Percentiles rank a stretch among this genome's conserved stretches.
Evolutionary conservation across 1,140 invertebrate genomes (phyloP).

Genomic region (Trichoplusia ni): DNA sequence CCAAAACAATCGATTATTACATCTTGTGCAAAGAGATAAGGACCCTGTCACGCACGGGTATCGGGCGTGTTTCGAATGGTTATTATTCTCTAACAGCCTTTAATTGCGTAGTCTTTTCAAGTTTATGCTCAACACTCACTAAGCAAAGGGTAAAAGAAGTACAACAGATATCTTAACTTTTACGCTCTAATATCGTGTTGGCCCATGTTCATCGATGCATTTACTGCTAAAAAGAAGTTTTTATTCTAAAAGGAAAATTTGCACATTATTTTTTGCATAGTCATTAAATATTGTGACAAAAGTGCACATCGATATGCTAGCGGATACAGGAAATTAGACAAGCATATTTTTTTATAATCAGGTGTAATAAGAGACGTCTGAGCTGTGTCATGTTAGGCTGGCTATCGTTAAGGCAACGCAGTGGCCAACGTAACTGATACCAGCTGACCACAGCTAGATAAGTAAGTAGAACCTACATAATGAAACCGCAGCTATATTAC

Average conservation of each 20-base stretch:
- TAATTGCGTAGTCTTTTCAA: slow-evolving; percentile 11
- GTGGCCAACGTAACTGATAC: slow-evolving; percentile 22
- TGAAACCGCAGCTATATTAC: slow-evolving; percentile 7
- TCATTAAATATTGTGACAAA: not conserved
- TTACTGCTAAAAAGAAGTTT: no score
- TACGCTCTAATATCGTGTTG: no score
- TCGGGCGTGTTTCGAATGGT: slow-evolving; percentile 24
- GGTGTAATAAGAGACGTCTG: slow-evolving; percentile 14
- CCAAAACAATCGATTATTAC: slow-evolving; percentile 41
- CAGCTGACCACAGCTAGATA: slow-evolving; percentile 28
- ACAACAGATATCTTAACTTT: no score
- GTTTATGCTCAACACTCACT: no score
- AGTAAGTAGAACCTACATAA: slow-evolving; percentile 10
- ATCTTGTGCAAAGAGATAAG: slow-evolving; percentile 33
- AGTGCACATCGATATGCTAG: not conserved
- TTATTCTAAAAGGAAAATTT: no score
- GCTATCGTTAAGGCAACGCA: slow-evolving; percentile 12
- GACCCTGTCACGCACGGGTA: slow-evolving; percentile 24
- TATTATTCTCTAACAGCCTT: not conserved
- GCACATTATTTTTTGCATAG: no score
- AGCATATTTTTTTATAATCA: slow-evolving; percentile 4
- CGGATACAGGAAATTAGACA: not conserved
- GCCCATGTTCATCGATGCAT: no score
- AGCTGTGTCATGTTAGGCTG: not conserved
- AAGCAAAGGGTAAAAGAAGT: no score